Base-by-base conservation (phyloP, 2,888 invertebrate genomes). In the Calephelis perditalis region DNA sequence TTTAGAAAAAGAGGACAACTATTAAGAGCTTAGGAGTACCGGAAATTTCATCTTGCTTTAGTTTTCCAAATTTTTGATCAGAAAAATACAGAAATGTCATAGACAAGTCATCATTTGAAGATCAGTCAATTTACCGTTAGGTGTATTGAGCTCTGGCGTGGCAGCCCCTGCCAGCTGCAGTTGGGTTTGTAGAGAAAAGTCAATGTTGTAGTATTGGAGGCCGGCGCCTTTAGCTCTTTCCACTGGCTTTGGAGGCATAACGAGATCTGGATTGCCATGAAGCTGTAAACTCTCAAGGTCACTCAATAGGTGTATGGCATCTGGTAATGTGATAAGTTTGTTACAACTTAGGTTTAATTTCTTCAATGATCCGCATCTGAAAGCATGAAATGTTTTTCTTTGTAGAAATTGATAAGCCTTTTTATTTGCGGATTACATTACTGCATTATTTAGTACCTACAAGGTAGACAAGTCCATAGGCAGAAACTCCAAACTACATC, bases 151-250 rank as follows among this genome's bases (percentile, higher is more conserved):
- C 60, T 94, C 92, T 2, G 96, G 95, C 8, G 96, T 94, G 63
- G 95, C 95, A 0, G 98, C 98, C 0, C 98, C 98, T 26, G 98
- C 98, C 67, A 98, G 84, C 67, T 97, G 92, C 61, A 99, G 86
- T 82, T 99, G 99, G 73, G 98, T 96, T 91, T 98, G 97, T 66
- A 99, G 91, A 0, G 99, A 98, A 91, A 99, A 99, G 90, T 99
- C 99, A 62, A 99, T 98, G 77, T 99, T 99, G 83, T 99, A 99
- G 86, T 96, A 99, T 78, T 97, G 96, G 57, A 97, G 85, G 0
- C 97, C 97, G 49, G 96, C 92, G 2, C 96, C 95, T 65, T 94
- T 92, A 70, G 95, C 93, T 40, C 94, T 90, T 79, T 97, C 95
- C 12, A 94, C 94, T 0, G 99, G 99, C 84, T 99, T 99, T 7